phyloP scores from a whole-genome alignment of 2,888 invertebrate genomes.

The Ornithoptera alexandrae region DNA sequence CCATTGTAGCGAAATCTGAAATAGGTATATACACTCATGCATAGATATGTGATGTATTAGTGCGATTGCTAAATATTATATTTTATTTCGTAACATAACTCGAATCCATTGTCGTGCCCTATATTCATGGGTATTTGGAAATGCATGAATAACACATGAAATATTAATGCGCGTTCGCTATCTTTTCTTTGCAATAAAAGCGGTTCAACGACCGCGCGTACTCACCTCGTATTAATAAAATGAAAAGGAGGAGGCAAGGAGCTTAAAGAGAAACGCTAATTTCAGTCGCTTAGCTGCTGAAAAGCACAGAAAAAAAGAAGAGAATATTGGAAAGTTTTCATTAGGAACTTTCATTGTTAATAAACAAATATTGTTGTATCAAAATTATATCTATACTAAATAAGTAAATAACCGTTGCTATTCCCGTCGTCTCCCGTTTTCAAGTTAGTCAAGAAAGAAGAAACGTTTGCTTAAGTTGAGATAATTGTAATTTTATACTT shows the following conservation, averaged over 20 bases:
- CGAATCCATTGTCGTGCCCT: slow-evolving; percentile 36
- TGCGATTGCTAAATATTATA: slow-evolving; percentile 32
- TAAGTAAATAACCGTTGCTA: too few species aligned
- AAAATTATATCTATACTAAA: too few species aligned
- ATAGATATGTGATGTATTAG: slow-evolving; percentile 17
- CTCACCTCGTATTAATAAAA: slow-evolving; percentile 33
- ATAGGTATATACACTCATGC: slow-evolving; percentile 10
- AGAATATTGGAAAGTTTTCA: background rate
- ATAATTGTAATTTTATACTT: too few species aligned
- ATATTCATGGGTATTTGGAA: slow-evolving; percentile 47
- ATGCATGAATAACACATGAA: slow-evolving; percentile 59
- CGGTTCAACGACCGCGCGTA: slow-evolving; percentile 40
- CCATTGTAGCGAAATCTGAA: background rate
- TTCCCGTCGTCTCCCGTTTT: too few species aligned
- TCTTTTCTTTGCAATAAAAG: slow-evolving; percentile 49
- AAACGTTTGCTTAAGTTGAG: too few species aligned
- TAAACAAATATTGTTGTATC: too few species aligned
- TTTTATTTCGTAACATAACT: slow-evolving; percentile 32
- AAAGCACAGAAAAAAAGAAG: background rate
- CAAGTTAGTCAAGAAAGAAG: too few species aligned
- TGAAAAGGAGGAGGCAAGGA: slow-evolving; percentile 16
- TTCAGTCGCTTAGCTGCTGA: slow-evolving; percentile 4
- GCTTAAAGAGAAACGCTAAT: slow-evolving; percentile 28
- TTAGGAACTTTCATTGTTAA: too few species aligned
- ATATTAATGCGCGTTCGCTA: slow-evolving; percentile 55